Conservation (phyloP, 2,888 invertebrate genomes). For the Ormyrus nitidulus region DNA sequence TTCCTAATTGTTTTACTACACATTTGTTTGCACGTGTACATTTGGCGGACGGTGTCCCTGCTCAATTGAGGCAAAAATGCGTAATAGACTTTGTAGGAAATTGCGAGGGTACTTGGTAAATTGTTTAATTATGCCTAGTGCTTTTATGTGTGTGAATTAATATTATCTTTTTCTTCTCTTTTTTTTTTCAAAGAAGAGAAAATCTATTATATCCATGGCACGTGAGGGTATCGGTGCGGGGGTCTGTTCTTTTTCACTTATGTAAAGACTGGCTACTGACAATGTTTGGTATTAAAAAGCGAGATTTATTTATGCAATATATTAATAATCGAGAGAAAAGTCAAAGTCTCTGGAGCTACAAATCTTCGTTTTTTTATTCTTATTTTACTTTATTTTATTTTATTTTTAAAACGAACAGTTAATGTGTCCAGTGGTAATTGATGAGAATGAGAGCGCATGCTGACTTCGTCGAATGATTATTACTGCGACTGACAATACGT, state of each 20-base stretch:
- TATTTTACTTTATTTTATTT: constrained; percentile 39
- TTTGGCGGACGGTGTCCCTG: constrained; percentile 61
- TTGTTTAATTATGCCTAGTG: constrained; percentile 50
- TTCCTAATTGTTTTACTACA: constrained; percentile 61
- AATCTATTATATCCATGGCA: constrained; percentile 65
- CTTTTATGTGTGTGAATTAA: constrained; percentile 39
- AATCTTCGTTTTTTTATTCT: constrained; percentile 32
- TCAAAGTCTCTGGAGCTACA: constrained; percentile 31
- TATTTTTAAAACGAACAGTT: constrained; percentile 50
- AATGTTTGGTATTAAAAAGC: constrained; percentile 52
- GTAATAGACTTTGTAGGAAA: constrained; percentile 49
- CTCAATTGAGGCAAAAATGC: constrained; percentile 50
- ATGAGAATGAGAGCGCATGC: constrained; percentile 44
- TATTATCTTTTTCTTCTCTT: constrained; percentile 39
- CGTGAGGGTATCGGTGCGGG: constrained; percentile 60
- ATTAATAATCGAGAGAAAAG: constrained; percentile 17
- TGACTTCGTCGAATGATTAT: constrained; percentile 55
- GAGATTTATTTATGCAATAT: constrained; percentile 51
- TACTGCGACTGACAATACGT: constrained; percentile 68
- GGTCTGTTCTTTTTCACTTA: constrained; percentile 59
- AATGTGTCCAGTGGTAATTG: constrained; percentile 53
- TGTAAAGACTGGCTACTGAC: constrained; percentile 54
- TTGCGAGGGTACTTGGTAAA: constrained; percentile 48
- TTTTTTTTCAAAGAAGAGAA: constrained; percentile 45
- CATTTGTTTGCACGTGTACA: constrained; percentile 69